phyloP scores from a whole-genome alignment of 1,140 invertebrate species.

The Pseudachorutes palmiensis region DNA sequence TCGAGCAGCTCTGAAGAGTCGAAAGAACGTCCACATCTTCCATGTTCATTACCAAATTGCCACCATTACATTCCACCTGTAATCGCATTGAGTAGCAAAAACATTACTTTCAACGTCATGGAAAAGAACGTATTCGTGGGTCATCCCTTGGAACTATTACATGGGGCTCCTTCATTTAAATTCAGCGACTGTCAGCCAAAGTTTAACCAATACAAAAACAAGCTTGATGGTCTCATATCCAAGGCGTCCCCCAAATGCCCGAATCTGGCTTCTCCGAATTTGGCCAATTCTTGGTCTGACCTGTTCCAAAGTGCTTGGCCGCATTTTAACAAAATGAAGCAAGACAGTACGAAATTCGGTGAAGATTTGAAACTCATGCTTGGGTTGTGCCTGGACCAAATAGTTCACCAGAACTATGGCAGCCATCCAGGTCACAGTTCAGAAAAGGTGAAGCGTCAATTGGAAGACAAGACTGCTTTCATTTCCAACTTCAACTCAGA shows the following conservation, averaged over 20 bases:
- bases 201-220: not conserved
- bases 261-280: not conserved
- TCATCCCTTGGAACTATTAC: too few species aligned
- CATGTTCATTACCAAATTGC: too few species aligned
- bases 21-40: too few species aligned
- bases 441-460: not conserved
- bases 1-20: too few species aligned
- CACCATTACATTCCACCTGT: too few species aligned
- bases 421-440: not conserved
- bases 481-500: not conserved
- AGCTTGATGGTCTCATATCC: not conserved
- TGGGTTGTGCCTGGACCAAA: not conserved
- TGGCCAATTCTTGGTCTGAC: not conserved
- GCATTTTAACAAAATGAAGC: not conserved
- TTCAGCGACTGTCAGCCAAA: not conserved
- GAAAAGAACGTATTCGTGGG: too few species aligned
- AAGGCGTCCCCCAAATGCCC: not conserved
- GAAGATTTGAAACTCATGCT: not conserved
- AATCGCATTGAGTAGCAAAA: too few species aligned
- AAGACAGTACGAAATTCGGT: not conserved
- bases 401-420: not conserved
- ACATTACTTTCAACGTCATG: too few species aligned
- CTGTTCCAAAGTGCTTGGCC: constrained; percentile 4
- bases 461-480: not conserved
- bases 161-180: not conserved